These are phyloP conservation scores for Amphipyra berbera DNA, from an alignment of 2,888 invertebrate species.

Conservation along the genomic window DNA sequence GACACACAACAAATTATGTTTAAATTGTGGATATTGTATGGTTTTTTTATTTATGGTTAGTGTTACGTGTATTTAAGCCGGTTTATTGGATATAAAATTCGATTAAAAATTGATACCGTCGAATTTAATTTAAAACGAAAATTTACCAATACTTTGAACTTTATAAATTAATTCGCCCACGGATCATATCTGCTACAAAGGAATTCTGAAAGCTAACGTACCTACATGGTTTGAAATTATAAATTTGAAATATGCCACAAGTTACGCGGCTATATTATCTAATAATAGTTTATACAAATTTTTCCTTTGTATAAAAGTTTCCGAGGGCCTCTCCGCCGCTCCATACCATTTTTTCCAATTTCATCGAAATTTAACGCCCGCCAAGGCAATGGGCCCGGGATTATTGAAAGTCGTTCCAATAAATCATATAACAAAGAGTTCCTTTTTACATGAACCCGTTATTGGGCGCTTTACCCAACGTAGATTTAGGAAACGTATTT, in stretches of 20 bases:
- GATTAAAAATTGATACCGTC: background rate
- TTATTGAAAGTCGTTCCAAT: constrained; percentile 63
- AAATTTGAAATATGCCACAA: constrained; percentile 5
- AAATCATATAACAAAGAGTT: constrained; percentile 67
- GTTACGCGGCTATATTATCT: constrained; percentile 7
- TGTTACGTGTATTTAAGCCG: background rate
- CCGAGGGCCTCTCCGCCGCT: constrained; percentile 37
- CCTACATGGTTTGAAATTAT: background rate
- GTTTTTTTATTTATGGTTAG: constrained; percentile 14
- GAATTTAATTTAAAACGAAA: background rate
- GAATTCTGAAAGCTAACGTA: no score
- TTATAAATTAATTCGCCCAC: no score
- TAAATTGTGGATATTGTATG: constrained; percentile 20
- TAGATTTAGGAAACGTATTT: constrained; percentile 41
- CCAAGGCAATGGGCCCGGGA: constrained; percentile 59
- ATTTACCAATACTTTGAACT: no score
- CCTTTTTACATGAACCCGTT: constrained; percentile 47
- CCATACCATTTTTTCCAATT: constrained; percentile 63
- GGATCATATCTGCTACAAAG: no score
- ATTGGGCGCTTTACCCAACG: constrained; percentile 31
- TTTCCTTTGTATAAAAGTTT: constrained; percentile 52
- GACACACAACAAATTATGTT: constrained; percentile 43
- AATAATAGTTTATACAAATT: constrained; percentile 40
- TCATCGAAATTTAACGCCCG: constrained; percentile 66
- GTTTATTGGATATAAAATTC: background rate